These are phyloP conservation scores for Pomatorhinus ruficollis DNA, from an alignment of 2,113 vertebrate species.

Conservation along the genomic window DNA sequence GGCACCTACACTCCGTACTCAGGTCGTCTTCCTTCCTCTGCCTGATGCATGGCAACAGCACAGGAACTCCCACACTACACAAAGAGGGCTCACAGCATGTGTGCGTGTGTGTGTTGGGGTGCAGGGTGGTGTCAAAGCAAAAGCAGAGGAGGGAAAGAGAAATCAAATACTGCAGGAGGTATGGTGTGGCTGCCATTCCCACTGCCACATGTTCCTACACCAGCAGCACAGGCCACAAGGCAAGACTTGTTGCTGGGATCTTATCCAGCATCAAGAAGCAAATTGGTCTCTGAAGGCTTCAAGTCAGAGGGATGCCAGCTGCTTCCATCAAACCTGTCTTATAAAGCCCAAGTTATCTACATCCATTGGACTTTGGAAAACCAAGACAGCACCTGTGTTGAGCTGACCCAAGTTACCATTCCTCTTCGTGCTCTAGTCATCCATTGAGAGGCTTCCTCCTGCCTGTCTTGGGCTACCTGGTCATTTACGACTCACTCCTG, in stretches of 20 bases:
- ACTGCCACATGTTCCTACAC: fast-evolving
- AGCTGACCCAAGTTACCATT: not conserved
- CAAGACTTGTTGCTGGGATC: fast-evolving
- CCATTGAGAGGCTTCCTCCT: not conserved
- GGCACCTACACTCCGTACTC: fast-evolving
- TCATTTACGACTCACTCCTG: slow-evolving; percentile 32
- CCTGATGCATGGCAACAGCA: not conserved
- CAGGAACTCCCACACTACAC: fast-evolving
- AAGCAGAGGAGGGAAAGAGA: not conserved
- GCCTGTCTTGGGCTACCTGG: slow-evolving; percentile 48
- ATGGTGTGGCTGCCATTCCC: not conserved
- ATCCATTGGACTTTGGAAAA: not conserved
- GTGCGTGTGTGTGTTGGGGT: not conserved
- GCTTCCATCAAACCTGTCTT: not conserved
- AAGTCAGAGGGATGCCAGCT: not conserved
- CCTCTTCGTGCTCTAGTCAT: fast-evolving
- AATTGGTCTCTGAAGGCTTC: not conserved
- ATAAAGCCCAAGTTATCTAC: not conserved
- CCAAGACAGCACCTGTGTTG: too few relatives aligned
- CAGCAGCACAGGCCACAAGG: not conserved
- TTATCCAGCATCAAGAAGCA: not conserved
- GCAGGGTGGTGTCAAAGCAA: not conserved
- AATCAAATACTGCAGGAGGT: not conserved
- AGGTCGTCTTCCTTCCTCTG: not conserved
- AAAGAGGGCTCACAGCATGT: not conserved